Evolutionary conservation across 2,113 vertebrate species (phyloP).

Genomic region (Microtus pennsylvanicus): DNA sequence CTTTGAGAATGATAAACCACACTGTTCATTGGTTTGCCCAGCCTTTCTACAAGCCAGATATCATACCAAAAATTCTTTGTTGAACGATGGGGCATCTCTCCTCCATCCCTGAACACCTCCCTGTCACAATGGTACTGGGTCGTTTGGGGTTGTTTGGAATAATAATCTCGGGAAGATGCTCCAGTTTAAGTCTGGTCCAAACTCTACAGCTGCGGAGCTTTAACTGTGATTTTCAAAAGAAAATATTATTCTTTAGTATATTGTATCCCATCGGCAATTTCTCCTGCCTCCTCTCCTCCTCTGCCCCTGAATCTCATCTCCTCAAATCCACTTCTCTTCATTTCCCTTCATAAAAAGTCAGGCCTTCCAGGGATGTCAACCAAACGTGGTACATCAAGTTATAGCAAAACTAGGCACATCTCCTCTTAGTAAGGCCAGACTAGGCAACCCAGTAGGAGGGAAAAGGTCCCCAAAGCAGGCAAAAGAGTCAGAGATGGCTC

Average conservation of each 20-base stretch:
- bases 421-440: background rate
- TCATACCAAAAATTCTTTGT: background rate
- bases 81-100: background rate
- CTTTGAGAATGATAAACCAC: background rate
- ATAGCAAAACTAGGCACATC: background rate
- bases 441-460: background rate
- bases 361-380: background rate
- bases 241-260: background rate
- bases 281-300: background rate
- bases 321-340: background rate
- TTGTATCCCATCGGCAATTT: background rate
- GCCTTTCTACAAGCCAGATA: background rate
- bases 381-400: background rate
- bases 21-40: background rate
- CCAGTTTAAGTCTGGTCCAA: background rate
- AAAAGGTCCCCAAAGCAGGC: background rate
- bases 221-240: background rate
- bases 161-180: background rate
- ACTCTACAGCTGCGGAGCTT: background rate
- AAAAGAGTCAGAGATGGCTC: background rate
- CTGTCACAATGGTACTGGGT: background rate
- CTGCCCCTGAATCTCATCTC: background rate
- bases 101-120: background rate
- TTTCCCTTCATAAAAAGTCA: background rate
- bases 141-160: background rate